Base-by-base conservation (phyloP, 2,113 vertebrate species). In the Saguinus imperator region DNA sequence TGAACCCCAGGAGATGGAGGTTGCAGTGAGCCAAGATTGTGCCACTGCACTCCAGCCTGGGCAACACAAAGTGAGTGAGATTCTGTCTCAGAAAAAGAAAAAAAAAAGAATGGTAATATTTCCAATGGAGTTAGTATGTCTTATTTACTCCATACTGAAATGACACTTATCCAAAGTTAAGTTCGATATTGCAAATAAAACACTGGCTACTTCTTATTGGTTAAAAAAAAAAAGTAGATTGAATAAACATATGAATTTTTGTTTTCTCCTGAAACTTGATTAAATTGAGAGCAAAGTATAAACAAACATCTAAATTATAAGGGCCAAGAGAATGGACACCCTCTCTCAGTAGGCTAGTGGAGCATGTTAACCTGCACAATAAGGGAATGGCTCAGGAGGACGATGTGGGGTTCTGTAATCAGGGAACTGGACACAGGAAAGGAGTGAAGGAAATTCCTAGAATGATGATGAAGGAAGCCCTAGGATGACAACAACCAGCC, bases 231-330 rank as follows among this genome's bases (percentile, higher is more conserved):
- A 29, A 61, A 27, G 58, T 73, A 94, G 25, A 66, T 57, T 76
- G 37, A 75, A 80, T 45, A 85, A 88, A 55, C 16, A 43, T 10
- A 52, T 85, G 29, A 82, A 68, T 55, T 25, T 75, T 10, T 75
- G 20, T 73, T 80, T 90, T 25, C 40, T 84, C 75, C 48, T 80
- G 45, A 85, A 93, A 91, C 1, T 35, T 37, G 17, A 64, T 40
- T 94, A 94, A 95, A 79, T 21, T 73, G 43, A 95, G 17, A 94
- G 40, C 32, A 45, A 91, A 87, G 25, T 5, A 80, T 48, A 72
- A 89, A 83, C 75, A 80, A 70, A 1, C 10, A 32, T 43, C 32
- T 37, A 79, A 66, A 94, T 68, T 84, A 5, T 4, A 72, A 72
- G n/a, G 3, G 29, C 58, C 35, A 23, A 77, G 61, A 95, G 50